These are phyloP conservation scores for Troides aeacus DNA, from an alignment of 2,888 invertebrate species.

Conservation along the genomic window DNA sequence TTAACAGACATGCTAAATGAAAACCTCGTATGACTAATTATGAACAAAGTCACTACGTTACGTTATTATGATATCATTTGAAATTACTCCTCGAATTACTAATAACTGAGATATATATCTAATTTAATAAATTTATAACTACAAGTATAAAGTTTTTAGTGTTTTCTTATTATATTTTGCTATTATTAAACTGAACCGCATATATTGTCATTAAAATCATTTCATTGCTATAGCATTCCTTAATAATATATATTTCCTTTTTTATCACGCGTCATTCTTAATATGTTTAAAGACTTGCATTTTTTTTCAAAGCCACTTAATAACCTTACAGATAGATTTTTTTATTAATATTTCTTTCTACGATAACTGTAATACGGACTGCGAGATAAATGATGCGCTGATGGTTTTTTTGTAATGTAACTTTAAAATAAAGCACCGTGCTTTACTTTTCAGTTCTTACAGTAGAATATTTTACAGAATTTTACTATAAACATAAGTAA, in stretches of 20 bases:
- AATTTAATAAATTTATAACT: background rate
- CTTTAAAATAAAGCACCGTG: too few species aligned
- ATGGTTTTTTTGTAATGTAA: too few species aligned
- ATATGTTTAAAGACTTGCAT: too few species aligned
- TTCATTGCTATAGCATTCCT: too few species aligned
- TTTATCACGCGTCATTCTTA: too few species aligned
- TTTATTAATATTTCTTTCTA: too few species aligned
- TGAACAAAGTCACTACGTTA: background rate
- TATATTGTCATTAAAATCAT: background rate
- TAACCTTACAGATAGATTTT: too few species aligned
- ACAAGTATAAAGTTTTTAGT: background rate
- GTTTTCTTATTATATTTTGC: background rate
- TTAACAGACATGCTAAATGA: background rate
- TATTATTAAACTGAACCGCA: background rate
- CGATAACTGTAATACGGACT: too few species aligned
- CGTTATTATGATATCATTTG: background rate
- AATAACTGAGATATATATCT: background rate
- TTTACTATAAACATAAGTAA: background rate
- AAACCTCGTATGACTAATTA: background rate
- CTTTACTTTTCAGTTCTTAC: background rate
- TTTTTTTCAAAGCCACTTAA: too few species aligned
- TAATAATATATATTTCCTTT: too few species aligned
- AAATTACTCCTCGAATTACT: background rate
- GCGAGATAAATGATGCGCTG: too few species aligned
- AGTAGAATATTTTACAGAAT: background rate